Evolutionary conservation across 2,888 invertebrate genomes (phyloP).

Genomic region (Apoderus coryli): DNA sequence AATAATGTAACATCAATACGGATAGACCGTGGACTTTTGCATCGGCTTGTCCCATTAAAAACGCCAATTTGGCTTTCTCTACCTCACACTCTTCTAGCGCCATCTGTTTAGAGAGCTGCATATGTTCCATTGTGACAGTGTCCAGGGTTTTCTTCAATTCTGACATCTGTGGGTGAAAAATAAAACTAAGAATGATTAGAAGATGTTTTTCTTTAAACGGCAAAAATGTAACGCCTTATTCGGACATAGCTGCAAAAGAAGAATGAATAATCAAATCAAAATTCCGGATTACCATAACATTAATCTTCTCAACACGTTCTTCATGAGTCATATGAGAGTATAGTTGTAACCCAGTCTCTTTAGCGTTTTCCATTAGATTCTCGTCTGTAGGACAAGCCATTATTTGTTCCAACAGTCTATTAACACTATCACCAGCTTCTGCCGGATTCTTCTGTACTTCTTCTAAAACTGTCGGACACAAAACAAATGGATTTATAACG

Average conservation of each 20-base stretch:
- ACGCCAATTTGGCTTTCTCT: conserved; percentile 34
- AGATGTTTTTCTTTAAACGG: no score
- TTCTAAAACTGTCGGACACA: conserved; percentile 33
- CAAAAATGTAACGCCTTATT: no score
- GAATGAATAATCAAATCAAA: no score
- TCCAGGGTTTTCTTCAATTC: conserved; percentile 64
- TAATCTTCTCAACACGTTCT: conserved; percentile 63
- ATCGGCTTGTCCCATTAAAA: conserved; percentile 51
- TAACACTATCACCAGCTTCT: conserved; percentile 34
- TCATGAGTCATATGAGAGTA: conserved; percentile 54
- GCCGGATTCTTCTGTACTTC: conserved; percentile 27
- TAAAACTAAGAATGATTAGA: no score
- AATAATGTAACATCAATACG: conserved; percentile 86
- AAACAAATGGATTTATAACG: conserved; percentile 42
- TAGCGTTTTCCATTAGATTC: conserved; percentile 74
- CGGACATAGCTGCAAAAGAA: no score
- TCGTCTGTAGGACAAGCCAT: conserved; percentile 51
- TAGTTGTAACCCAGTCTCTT: conserved; percentile 72
- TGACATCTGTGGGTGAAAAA: conserved; percentile 42
- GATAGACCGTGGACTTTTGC: conserved; percentile 82
- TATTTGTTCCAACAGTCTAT: conserved; percentile 36
- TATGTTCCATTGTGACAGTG: conserved; percentile 46
- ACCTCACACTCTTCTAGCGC: conserved; percentile 30
- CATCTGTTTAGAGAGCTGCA: conserved; percentile 36
- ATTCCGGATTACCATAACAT: conserved; percentile 82